These are phyloP conservation scores for Ennomos fuscantarius DNA, from an alignment of 2,888 invertebrate genomes.

Conservation along the genomic window DNA sequence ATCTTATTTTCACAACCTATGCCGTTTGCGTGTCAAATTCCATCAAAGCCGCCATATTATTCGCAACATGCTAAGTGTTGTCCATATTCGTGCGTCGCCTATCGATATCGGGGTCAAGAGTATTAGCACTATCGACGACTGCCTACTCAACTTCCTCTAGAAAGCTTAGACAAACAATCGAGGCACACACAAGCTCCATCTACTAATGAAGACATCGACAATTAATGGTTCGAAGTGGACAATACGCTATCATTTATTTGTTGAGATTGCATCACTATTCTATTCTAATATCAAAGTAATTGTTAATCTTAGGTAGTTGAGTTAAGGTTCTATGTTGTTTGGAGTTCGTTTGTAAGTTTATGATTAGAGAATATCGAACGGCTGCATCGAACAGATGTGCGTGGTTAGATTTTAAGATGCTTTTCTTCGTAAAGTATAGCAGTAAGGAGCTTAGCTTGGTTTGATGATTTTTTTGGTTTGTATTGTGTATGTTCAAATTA, in stretches of 20 bases:
- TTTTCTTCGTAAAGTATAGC: constrained; percentile 28
- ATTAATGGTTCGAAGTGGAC: constrained; percentile 54
- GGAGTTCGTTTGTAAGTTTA: constrained; percentile 9
- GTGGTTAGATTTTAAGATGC: constrained; percentile 40
- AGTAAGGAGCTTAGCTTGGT: not conserved
- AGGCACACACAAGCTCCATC: constrained; percentile 50
- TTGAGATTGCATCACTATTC: constrained; percentile 45
- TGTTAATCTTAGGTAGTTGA: constrained; percentile 11
- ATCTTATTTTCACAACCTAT: constrained; percentile 8
- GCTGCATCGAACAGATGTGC: constrained; percentile 41
- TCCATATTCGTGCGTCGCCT: constrained; percentile 33
- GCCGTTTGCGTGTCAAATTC: constrained; percentile 22
- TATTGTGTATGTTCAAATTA: no score
- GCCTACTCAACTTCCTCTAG: constrained; percentile 65
- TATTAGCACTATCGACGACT: constrained; percentile 67
- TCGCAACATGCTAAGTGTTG: constrained; percentile 47
- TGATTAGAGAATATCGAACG: constrained; percentile 20
- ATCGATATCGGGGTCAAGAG: constrained; percentile 65
- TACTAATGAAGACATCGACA: constrained; percentile 66
- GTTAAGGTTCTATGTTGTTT: constrained; percentile 18
- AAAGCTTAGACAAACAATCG: constrained; percentile 67
- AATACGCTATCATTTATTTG: constrained; percentile 53
- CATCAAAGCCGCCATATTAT: constrained; percentile 9
- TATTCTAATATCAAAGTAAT: not conserved
- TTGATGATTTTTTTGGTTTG: no score